These are phyloP conservation scores for Melanerpes formicivorus DNA, from an alignment of 2,113 vertebrate genomes.

Conservation along the genomic window DNA sequence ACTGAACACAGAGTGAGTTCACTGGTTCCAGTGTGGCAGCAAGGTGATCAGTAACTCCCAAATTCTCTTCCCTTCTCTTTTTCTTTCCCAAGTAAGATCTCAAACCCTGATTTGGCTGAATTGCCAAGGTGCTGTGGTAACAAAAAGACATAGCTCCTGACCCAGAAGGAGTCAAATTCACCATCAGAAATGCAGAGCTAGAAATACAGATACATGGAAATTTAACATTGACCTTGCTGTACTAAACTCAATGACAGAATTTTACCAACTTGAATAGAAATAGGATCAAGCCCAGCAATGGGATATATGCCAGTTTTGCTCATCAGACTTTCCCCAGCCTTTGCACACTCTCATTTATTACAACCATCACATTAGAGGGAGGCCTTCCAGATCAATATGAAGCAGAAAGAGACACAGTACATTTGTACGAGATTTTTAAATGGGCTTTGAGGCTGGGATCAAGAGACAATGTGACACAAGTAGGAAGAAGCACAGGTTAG, in stretches of 20 bases:
- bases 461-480: not conserved
- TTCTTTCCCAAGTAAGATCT: not conserved
- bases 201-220: constrained; percentile 32
- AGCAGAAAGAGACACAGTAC: not conserved
- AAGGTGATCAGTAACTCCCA: not conserved
- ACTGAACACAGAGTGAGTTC: not conserved
- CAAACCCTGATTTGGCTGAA: not conserved
- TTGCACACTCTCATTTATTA: constrained; percentile 19
- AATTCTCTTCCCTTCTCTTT: not conserved
- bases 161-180: not conserved
- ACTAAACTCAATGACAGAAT: constrained; percentile 33
- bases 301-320: not conserved
- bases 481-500: not conserved
- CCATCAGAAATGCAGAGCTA: not conserved
- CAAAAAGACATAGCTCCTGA: not conserved
- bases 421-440: constrained; percentile 16
- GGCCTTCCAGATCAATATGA: constrained; percentile 9
- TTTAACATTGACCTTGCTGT: constrained; percentile 42
- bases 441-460: not conserved
- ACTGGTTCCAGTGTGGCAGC: not conserved
- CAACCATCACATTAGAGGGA: constrained; percentile 20
- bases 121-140: not conserved
- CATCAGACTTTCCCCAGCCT: not conserved
- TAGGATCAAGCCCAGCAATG: not conserved
- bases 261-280: not conserved